These are phyloP conservation scores for Sylvilagus bachmani DNA, from an alignment of 2,113 vertebrate genomes.

Conservation along the genomic window DNA sequence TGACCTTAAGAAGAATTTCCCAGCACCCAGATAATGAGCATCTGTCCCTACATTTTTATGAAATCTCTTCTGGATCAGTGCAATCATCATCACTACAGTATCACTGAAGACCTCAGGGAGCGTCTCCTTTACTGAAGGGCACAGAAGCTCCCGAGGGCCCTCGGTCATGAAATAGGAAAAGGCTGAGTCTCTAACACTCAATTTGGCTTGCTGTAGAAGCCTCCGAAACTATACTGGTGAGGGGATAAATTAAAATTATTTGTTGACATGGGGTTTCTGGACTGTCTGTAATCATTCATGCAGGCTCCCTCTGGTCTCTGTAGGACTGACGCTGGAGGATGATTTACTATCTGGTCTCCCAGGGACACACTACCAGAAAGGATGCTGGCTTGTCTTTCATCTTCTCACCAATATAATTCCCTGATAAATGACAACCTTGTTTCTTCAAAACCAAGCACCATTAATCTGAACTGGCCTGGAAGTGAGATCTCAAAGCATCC, in stretches of 20 bases:
- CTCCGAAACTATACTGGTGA: not conserved
- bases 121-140: not conserved
- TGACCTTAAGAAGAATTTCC: not conserved
- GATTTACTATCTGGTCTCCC: not conserved
- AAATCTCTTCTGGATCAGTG: not conserved
- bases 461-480: not conserved
- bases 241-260: not conserved
- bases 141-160: not conserved
- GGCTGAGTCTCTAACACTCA: not conserved
- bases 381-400: not conserved
- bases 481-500: constrained; percentile 8
- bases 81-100: not conserved
- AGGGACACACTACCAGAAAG: not conserved
- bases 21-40: not conserved
- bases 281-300: not conserved
- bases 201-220: not conserved
- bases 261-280: constrained; percentile 7
- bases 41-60: not conserved
- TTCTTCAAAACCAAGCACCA: not conserved
- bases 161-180: not conserved
- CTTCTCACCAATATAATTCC: not conserved
- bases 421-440: not conserved
- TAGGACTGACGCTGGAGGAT: not conserved
- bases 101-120: not conserved
- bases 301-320: not conserved